Conservation (phyloP, 2,888 invertebrate genomes). For the Lysandra bellargus region DNA sequence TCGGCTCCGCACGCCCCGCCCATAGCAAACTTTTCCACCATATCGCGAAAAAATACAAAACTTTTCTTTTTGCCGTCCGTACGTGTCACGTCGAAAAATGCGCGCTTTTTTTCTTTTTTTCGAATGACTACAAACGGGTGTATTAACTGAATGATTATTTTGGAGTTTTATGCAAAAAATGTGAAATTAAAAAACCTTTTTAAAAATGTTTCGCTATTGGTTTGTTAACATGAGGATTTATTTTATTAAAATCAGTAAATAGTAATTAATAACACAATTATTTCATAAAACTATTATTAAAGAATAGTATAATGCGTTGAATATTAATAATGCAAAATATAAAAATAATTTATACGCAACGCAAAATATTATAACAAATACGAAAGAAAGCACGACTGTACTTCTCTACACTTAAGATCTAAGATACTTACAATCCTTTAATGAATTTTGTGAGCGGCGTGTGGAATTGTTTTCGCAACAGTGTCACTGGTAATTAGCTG, state of each 20-base stretch:
- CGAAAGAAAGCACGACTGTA: background rate
- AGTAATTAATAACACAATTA: too few relatives aligned
- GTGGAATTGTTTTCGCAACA: conserved; percentile 73
- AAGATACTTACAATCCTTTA: conserved; percentile 67
- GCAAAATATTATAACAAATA: background rate
- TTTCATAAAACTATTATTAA: background rate
- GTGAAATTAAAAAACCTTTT: background rate
- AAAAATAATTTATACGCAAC: background rate
- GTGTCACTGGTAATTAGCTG: conserved; percentile 75
- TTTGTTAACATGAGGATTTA: background rate
- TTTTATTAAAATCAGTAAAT: background rate
- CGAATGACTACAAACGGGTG: background rate
- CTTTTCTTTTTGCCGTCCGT: conserved; percentile 41
- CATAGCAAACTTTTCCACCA: conserved; percentile 69
- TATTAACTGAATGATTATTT: background rate
- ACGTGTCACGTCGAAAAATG: conserved; percentile 31
- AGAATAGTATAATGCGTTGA: too few relatives aligned
- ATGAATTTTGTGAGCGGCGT: conserved; percentile 55
- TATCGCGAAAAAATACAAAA: conserved; percentile 62
- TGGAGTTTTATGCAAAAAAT: background rate
- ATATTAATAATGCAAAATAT: background rate
- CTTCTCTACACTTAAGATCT: conserved; percentile 33
- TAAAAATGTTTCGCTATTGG: background rate
- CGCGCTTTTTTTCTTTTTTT: background rate
- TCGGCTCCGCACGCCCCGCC: conserved; percentile 70